Evolutionary conservation across 2,888 invertebrate genomes (phyloP).

Genomic region (Lithophane semibrunnea): DNA sequence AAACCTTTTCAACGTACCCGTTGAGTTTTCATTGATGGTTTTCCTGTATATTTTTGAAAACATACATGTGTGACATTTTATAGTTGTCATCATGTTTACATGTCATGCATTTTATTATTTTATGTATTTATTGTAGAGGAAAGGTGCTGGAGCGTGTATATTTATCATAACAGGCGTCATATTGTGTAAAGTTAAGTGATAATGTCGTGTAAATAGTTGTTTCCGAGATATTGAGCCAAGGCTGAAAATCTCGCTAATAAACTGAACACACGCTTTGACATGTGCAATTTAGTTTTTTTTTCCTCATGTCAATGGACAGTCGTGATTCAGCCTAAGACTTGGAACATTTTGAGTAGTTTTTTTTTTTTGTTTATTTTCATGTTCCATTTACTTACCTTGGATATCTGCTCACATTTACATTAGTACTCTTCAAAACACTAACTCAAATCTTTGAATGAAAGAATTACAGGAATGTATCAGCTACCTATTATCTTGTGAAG

Average conservation of each 20-base stretch:
- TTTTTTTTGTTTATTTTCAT: too few relatives aligned
- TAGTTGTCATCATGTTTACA: constrained; percentile 69
- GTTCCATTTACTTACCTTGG: not conserved
- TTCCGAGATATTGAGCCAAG: constrained; percentile 46
- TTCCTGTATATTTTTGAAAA: constrained; percentile 60
- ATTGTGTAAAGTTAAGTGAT: constrained; percentile 63
- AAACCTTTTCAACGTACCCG: constrained; percentile 65
- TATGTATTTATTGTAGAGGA: constrained; percentile 48
- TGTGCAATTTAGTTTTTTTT: constrained; percentile 58
- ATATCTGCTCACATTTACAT: not conserved
- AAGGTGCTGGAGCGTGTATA: constrained; percentile 42
- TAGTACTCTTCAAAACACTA: not conserved
- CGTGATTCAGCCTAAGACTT: constrained; percentile 37
- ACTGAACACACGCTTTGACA: constrained; percentile 54
- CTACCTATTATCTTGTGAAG: constrained; percentile 34
- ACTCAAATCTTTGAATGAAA: constrained; percentile 22
- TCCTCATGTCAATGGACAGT: constrained; percentile 22
- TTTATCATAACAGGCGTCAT: constrained; percentile 57
- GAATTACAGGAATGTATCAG: constrained; percentile 27
- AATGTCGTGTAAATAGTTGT: constrained; percentile 59
- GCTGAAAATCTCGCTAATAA: constrained; percentile 24
- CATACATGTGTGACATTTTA: constrained; percentile 59
- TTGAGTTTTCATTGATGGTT: constrained; percentile 74
- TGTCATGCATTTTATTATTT: constrained; percentile 63
- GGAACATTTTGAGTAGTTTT: not conserved